These are phyloP conservation scores for Macroglossus sobrinus DNA, from an alignment of 2,113 vertebrate species.

Conservation along the genomic window DNA sequence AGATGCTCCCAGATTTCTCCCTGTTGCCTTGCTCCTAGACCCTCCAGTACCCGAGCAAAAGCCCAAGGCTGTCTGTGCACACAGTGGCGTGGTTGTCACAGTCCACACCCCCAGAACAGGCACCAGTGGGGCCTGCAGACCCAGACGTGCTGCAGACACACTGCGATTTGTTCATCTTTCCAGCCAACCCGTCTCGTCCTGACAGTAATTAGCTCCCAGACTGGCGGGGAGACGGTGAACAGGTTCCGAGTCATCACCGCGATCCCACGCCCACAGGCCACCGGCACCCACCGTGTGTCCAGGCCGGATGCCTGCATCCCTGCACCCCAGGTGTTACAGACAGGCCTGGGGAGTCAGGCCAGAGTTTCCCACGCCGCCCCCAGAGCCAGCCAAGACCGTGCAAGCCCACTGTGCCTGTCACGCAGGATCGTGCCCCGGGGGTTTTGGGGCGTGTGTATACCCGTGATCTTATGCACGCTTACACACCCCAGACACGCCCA, in stretches of 20 bases:
- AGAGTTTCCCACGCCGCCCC: not conserved
- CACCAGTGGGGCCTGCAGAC: not conserved
- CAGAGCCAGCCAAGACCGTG: not conserved
- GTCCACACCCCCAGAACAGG: not conserved
- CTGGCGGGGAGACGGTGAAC: conserved; percentile 54
- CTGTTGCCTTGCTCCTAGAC: too few relatives aligned
- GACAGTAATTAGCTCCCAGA: conserved; percentile 72
- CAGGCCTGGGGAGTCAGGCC: not conserved
- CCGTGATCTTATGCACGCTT: not conserved
- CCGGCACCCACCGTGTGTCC: not conserved
- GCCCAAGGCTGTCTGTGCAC: not conserved
- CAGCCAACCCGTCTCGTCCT: conserved; percentile 52
- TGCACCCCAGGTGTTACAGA: not conserved
- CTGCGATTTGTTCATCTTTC: conserved; percentile 20
- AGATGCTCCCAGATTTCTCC: not conserved
- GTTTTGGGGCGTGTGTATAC: not conserved
- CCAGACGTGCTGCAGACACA: conserved; percentile 58
- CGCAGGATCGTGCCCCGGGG: not conserved
- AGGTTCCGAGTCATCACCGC: conserved; percentile 16
- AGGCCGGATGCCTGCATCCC: not conserved
- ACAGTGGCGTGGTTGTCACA: not conserved
- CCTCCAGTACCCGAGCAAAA: not conserved
- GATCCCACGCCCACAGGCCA: conserved; percentile 54
- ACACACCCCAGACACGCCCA: not conserved
- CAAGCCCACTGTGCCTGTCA: not conserved